Evolutionary conservation across 1,140 invertebrate genomes (phyloP), one percentile per base, ranked within the genome.

Genomic region (Hylaeus volcanicus): DNA sequence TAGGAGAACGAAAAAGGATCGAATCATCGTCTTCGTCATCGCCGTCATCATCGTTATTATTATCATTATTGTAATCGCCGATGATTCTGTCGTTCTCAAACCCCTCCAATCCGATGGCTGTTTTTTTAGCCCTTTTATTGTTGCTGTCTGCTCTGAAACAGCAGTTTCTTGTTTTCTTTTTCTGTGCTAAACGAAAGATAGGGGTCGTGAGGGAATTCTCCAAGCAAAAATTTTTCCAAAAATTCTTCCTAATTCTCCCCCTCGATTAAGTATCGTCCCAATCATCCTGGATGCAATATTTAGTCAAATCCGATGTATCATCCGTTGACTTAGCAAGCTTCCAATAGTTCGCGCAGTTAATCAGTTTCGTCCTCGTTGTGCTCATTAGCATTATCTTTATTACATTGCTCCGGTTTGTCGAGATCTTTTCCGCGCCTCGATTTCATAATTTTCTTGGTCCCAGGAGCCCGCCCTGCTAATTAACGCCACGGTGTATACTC

Each of bases 51-150:
- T 66, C 64, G 12, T 68, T 68, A 79, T 75, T 75, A 79, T 79
- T 74, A 80, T 80, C 78, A 75, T 80, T 68, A 75, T 75, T 68
- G 45, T 80, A 74, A 75, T 80, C 72, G 45, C 12, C 63, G n/a
- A 79, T 53, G 53, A 79, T 79, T 79, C 65, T 48, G 60, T 65
- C 51, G 37, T 63, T 15, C 26, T 26, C 26, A 26, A 26, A 51
- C 72, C 45, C 12, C 68, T 72, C 43, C 58, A 73, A 72, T 64
- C 66, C 12, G 58, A 5, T 15, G 6, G n/a, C 15, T 8, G 45
- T 6, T 15, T 5, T 60, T 60, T 5, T 39, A 11, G 12, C n/a
- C 26, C 3, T 58, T 63, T 8, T 8, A 3, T 58, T 8, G 14
- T 11, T n/a, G 6, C 14, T 45, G 26, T 26, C 8, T 26, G 26